Base-by-base conservation (phyloP, 2,113 vertebrate genomes). In the Nyctibius bracteatus region DNA sequence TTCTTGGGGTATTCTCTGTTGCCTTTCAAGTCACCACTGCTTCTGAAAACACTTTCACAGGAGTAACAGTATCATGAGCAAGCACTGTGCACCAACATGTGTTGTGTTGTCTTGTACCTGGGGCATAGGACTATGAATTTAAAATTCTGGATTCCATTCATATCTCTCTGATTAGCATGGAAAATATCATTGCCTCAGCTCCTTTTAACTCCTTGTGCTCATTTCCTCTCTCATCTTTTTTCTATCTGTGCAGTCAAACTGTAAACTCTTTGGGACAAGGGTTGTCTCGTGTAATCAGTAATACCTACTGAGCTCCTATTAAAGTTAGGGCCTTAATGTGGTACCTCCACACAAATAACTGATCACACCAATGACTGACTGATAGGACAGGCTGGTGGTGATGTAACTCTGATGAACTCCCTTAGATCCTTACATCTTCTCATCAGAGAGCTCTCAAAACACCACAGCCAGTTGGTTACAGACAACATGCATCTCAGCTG, bases 391-490 rank as follows among this genome's bases (percentile, higher is more conserved):
- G 13, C 28, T 94, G 46, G 7, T 75, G 31, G 43, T 61, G 46
- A 63, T 43, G 44, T 33, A 83, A 70, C 24, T 93, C 71, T 74
- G 39, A 83, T 65, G 35, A 91, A 65, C 44, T 92, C 57, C 20
- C 31, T 93, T 79, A 46, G 35, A 89, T 81, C 33, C 23, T 94
- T 72, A n/a, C 41, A 92, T 25, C 66, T 96, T 97, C n/a, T 88
- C 57, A 71, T 31, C 73, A 93, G 75, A 90, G 37, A 88, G 20
- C 35, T 67, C 81, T 84, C 20, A 7, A 93, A 96, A 89, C 71
- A 90, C 33, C 51, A 74, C 43, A 91, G 70, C 19, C 61, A 58
- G 33, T 5, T 61, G 12, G 31, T 75, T 88, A 87, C 24, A 81
- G 73, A 87, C 65, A 91, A 65, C n/a, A 77, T 30, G 23, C 11